phyloP scores from a whole-genome alignment of 1,140 invertebrate species.

The Pseudomyrmex flavicornis region DNA sequence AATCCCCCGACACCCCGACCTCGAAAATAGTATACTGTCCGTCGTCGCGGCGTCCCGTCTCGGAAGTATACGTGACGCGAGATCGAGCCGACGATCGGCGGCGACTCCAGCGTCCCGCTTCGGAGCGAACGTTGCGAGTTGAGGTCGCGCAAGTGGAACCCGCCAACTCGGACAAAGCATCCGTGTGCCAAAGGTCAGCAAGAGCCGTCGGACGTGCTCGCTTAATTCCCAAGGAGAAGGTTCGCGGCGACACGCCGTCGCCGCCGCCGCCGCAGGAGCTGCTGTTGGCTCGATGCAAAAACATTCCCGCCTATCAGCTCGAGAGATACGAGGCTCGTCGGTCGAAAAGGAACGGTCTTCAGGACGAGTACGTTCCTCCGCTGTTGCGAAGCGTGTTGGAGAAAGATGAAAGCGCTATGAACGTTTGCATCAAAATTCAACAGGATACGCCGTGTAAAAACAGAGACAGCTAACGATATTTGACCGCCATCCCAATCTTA shows the following conservation, averaged over 20 bases:
- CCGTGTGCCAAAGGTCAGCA: neutral
- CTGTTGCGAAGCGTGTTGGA: conserved; percentile 45
- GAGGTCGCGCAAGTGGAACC: neutral
- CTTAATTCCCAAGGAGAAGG: neutral
- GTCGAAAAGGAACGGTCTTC: conserved; percentile 72
- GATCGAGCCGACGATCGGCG: neutral
- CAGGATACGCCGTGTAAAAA: no score
- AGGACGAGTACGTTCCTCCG: conserved; percentile 68
- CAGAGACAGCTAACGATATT: no score
- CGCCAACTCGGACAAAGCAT: neutral
- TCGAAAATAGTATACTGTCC: conserved; percentile 39
- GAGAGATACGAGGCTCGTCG: conserved; percentile 64
- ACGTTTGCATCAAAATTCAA: neutral
- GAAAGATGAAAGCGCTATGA: neutral
- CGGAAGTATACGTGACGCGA: neutral
- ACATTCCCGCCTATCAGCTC: conserved; percentile 56
- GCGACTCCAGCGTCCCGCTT: neutral
- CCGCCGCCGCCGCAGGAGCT: conserved; percentile 16
- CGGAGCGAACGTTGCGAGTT: neutral
- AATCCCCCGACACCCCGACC: neutral
- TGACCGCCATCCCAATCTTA: no score
- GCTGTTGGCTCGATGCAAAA: conserved; percentile 43
- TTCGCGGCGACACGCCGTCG: neutral
- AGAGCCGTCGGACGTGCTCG: no score
- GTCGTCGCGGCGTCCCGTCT: neutral